These are phyloP conservation scores for Adoxophyes honmai DNA, from an alignment of 1,140 invertebrate species.

Conservation along the genomic window DNA sequence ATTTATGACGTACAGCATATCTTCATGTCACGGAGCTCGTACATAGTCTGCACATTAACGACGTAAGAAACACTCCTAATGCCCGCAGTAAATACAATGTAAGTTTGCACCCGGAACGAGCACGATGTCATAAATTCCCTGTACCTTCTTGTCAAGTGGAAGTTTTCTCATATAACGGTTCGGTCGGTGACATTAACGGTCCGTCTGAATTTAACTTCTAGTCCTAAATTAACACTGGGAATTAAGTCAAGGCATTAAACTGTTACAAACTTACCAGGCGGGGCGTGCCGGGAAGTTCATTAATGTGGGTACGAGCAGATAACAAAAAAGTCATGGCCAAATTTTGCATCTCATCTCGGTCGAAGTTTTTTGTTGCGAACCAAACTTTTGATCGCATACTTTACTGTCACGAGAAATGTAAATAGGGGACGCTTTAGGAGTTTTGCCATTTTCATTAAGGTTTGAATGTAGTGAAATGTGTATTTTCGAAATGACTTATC, in stretches of 20 bases:
- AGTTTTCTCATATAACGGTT: slow-evolving; percentile 43
- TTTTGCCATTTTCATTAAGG: too few species aligned
- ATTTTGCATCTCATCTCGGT: slow-evolving; percentile 6
- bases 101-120: slow-evolving; percentile 19
- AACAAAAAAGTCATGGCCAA: slow-evolving; percentile 1
- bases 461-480: too few species aligned
- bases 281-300: slow-evolving; percentile 1
- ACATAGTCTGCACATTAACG: too few species aligned
- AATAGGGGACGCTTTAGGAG: too few species aligned
- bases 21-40: too few species aligned
- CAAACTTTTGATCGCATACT: too few species aligned
- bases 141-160: slow-evolving; percentile 30
- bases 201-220: slow-evolving; percentile 32
- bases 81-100: slow-evolving; percentile 3
- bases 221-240: slow-evolving; percentile 35
- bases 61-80: too few species aligned
- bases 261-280: slow-evolving; percentile 20
- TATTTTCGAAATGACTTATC: too few species aligned
- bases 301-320: slow-evolving; percentile 4
- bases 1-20: too few species aligned
- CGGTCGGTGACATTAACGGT: slow-evolving; percentile 31
- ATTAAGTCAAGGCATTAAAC: slow-evolving; percentile 32
- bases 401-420: too few species aligned
- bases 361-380: background rate
- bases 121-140: slow-evolving; percentile 33